Conservation (phyloP, 1,140 invertebrate genomes). For the Drosophila melanica region DNA sequence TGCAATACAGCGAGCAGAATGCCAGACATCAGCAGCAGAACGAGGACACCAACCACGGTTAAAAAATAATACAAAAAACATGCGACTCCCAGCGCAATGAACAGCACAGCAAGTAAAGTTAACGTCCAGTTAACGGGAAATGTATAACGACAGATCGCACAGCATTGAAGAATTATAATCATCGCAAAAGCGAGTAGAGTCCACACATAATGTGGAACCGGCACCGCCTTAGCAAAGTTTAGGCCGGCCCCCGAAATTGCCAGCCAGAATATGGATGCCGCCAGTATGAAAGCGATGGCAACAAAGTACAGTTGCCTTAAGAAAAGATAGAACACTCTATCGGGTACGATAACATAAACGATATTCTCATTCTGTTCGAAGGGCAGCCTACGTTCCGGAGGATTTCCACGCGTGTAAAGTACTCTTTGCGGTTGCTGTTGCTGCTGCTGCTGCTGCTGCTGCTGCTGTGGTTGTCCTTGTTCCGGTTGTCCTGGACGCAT, state of each 20-base stretch:
- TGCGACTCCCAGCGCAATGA: not conserved
- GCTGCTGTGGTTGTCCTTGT: not conserved
- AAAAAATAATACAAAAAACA: not conserved
- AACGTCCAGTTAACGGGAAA: conserved; percentile 22
- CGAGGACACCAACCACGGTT: rapidly evolving
- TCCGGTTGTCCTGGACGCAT: not conserved
- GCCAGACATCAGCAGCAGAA: not conserved
- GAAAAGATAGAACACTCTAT: not conserved
- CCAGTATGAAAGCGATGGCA: not conserved
- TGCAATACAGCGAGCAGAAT: not conserved
- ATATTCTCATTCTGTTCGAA: not conserved
- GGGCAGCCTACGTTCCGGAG: not conserved
- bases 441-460: not conserved
- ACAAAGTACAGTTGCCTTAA: not conserved
- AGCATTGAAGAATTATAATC: conserved; percentile 16
- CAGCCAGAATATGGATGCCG: not conserved
- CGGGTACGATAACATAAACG: not conserved
- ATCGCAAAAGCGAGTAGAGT: not conserved
- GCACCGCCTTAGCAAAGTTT: not conserved
- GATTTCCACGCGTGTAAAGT: not conserved
- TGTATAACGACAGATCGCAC: not conserved
- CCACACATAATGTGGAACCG: conserved; percentile 27
- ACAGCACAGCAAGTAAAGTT: not conserved
- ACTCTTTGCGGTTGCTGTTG: not conserved
- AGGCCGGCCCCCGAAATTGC: not conserved